Evolutionary conservation across 2,888 invertebrate species (phyloP).

Genomic region (Helicoverpa assulta): DNA sequence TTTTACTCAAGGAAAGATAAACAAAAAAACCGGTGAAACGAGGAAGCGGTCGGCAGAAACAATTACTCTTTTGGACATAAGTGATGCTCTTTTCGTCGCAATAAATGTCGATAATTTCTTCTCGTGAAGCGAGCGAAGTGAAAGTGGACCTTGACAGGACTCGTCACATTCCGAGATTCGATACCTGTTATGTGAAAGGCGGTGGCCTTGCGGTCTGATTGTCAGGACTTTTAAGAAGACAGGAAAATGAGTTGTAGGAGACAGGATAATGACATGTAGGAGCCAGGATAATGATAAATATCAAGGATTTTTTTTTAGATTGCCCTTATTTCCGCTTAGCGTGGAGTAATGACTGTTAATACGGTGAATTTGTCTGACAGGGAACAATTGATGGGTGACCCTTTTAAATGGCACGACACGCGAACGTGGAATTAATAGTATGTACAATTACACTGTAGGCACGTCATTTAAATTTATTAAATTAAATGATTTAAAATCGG

Average conservation of each 20-base stretch:
- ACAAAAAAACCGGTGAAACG: constrained; percentile 12
- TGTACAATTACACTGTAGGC: background rate
- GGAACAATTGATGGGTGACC: constrained; percentile 21
- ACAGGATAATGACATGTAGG: background rate
- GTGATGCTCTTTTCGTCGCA: constrained; percentile 48
- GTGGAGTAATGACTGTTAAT: background rate
- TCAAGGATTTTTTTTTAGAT: constrained; percentile 10
- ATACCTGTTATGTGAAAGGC: constrained; percentile 33
- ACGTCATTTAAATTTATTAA: too few species aligned
- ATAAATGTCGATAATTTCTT: constrained; percentile 46
- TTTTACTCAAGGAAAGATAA: constrained; percentile 16
- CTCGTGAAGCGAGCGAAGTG: constrained; percentile 46
- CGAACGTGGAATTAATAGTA: background rate
- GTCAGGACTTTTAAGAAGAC: background rate
- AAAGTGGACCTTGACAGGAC: constrained; percentile 58
- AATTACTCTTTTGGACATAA: constrained; percentile 30
- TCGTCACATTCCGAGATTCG: constrained; percentile 32
- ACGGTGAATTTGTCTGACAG: background rate
- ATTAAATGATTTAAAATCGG: too few species aligned
- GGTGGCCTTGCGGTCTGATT: constrained; percentile 14
- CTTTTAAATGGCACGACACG: constrained; percentile 2
- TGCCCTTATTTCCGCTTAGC: background rate
- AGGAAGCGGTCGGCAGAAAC: constrained; percentile 40
- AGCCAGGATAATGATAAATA: background rate
- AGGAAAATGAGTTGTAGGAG: background rate